Evolutionary conservation across 1,140 invertebrate species (phyloP).

Genomic region (Adoxophyes honmai): DNA sequence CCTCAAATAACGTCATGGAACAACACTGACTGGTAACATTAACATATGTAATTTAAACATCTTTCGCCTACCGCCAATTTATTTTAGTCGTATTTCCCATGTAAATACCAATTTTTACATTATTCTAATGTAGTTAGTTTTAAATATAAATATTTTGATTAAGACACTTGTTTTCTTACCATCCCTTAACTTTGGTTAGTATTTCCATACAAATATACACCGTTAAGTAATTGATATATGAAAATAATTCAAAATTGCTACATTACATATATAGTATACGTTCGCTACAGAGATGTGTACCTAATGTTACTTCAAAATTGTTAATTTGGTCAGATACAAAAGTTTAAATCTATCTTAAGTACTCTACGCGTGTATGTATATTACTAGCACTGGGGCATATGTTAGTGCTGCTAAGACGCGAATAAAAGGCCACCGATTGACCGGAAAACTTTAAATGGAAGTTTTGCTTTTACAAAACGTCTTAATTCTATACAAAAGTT

Average conservation of each 20-base stretch:
- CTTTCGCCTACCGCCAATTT: too few relatives aligned
- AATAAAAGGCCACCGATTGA: slow-evolving; percentile 28
- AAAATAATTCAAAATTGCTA: slow-evolving; percentile 5
- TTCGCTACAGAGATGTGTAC: slow-evolving; percentile 7
- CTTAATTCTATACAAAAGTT: slow-evolving; percentile 22
- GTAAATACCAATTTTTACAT: too few relatives aligned
- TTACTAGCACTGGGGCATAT: slow-evolving; percentile 35
- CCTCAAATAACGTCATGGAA: too few relatives aligned
- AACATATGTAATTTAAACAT: too few relatives aligned
- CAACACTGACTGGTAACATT: too few relatives aligned
- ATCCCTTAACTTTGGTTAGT: too few relatives aligned
- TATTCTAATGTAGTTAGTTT: too few relatives aligned
- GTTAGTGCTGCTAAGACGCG: slow-evolving; percentile 18
- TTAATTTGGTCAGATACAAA: slow-evolving; percentile 40
- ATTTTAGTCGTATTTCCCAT: too few relatives aligned
- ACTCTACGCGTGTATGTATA: slow-evolving; percentile 16
- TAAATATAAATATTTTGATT: slow-evolving; percentile 19
- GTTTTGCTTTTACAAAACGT: slow-evolving; percentile 35
- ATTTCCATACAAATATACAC: too few relatives aligned
- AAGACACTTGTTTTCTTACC: too few relatives aligned
- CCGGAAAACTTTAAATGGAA: slow-evolving; percentile 54
- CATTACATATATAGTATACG: not conserved
- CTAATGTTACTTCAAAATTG: slow-evolving; percentile 20
- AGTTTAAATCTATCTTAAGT: slow-evolving; percentile 17
- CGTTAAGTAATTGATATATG: too few relatives aligned